Conservation (phyloP, 2,888 invertebrate genomes). For the Drosophila tanythrix region DNA sequence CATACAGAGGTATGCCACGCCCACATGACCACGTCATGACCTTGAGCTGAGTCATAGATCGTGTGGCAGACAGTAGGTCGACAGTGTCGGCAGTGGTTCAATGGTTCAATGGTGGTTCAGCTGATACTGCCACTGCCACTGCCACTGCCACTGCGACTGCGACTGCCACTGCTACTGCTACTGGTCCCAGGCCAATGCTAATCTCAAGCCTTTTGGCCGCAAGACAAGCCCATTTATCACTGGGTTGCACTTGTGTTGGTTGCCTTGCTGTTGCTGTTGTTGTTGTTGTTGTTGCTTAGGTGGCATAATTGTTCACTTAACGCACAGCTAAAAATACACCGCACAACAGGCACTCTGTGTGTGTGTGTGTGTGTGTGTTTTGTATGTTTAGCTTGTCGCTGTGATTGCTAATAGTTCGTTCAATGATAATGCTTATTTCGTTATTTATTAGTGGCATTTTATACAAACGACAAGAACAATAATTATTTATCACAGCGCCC, state of each 20-base stretch:
- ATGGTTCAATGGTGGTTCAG: constrained; percentile 6
- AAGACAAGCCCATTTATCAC: constrained; percentile 73
- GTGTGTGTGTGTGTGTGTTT: constrained; percentile 37
- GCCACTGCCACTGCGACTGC: constrained; percentile 39
- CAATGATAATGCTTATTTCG: constrained; percentile 72
- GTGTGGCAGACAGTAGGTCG: constrained; percentile 64
- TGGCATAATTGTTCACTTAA: constrained; percentile 78
- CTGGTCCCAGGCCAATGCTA: constrained; percentile 46
- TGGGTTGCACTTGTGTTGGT: constrained; percentile 58
- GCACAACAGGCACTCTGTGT: constrained; percentile 44
- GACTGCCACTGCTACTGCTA: constrained; percentile 8
- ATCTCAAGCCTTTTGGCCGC: constrained; percentile 66
- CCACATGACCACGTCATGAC: constrained; percentile 23
- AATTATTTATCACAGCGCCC: constrained; percentile 55
- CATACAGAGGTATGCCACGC: constrained; percentile 29
- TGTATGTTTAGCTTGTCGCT: constrained; percentile 53
- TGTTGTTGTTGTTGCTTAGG: constrained; percentile 33
- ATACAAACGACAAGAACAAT: constrained; percentile 60
- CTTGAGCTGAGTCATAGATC: constrained; percentile 51
- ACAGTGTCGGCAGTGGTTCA: constrained; percentile 15
- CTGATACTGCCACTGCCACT: constrained; percentile 6
- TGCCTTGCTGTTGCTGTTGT: constrained; percentile 23
- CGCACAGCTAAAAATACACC: constrained; percentile 75
- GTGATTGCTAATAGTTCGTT: constrained; percentile 72
- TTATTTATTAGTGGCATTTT: constrained; percentile 71